phyloP scores from a whole-genome alignment of 2,113 vertebrate species.

The Albula glossodonta region DNA sequence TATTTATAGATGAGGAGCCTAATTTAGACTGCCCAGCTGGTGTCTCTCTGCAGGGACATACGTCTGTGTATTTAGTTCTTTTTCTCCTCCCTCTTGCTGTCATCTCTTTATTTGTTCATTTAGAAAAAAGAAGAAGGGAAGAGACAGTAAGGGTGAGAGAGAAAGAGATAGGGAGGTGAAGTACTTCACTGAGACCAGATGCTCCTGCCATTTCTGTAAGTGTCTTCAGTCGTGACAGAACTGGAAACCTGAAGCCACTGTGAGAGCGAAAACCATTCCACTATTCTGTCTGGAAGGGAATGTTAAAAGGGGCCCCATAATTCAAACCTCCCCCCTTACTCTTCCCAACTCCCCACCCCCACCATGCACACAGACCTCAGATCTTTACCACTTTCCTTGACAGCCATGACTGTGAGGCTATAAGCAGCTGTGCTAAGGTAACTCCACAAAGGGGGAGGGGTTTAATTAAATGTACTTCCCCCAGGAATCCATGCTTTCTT shows the following conservation, averaged over 20 bases:
- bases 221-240: not conserved
- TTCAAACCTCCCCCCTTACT: not conserved
- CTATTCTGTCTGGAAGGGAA: not conserved
- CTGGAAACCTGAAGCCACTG: not conserved
- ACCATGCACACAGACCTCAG: too few species aligned
- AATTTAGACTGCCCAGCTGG: not conserved
- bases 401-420: not conserved
- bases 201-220: not conserved
- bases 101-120: not conserved
- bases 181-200: not conserved
- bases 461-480: not conserved
- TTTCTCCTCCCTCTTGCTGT: not conserved
- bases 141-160: not conserved
- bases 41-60: not conserved
- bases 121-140: not conserved
- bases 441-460: not conserved
- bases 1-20: not conserved
- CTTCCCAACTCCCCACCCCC: too few species aligned
- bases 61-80: not conserved
- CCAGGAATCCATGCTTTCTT: not conserved
- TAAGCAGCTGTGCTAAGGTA: not conserved
- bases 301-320: not conserved
- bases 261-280: not conserved
- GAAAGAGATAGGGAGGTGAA: constrained; percentile 14
- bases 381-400: not conserved